A percentile compares a stretch with the other conserved stretches of the same genome.
Evolutionary conservation across 2,797 vertebrate genomes (phyloP).

Genomic region (Serranus cabrilla): DNA sequence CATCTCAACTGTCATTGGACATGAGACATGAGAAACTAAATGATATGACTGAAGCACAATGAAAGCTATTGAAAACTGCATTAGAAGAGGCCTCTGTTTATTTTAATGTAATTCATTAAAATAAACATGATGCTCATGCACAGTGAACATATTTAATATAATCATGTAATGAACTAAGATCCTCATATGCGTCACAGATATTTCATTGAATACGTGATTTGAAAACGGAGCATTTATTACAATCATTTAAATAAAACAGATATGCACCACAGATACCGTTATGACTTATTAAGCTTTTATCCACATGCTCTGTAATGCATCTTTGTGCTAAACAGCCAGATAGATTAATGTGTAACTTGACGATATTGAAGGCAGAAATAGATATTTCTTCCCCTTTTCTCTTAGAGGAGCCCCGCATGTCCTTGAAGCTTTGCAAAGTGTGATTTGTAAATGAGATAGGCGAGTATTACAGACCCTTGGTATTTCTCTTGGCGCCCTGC

Average conservation of each 20-base stretch:
- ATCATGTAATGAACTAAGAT: constrained; percentile 16
- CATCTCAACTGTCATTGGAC: neutral
- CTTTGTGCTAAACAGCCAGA: constrained; percentile 22
- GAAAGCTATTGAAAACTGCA: neutral
- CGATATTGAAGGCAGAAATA: constrained; percentile 46
- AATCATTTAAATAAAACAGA: constrained; percentile 2
- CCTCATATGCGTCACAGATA: neutral
- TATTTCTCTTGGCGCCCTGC: constrained; percentile 84
- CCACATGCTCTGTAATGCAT: constrained; percentile 7
- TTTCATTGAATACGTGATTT: neutral
- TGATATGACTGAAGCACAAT: neutral
- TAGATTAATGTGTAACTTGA: constrained; percentile 64
- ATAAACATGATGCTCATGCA: neutral
- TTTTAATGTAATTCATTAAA: constrained; percentile 14
- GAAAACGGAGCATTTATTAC: neutral
- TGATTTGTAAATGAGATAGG: constrained; percentile 87
- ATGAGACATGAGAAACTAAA: neutral
- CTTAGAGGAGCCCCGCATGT: constrained; percentile 71
- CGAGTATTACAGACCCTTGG: constrained; percentile 84
- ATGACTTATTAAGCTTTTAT: neutral
- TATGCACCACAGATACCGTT: neutral
- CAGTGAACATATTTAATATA: constrained; percentile 11
- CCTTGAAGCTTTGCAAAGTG: constrained; percentile 83
- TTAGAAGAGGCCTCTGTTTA: constrained; percentile 6
- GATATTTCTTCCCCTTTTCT: constrained; percentile 65